Percentiles rank a stretch among this genome's conserved stretches.
Conservation (phyloP, 2,888 invertebrate species). For the Siphlonurus alternatus region DNA sequence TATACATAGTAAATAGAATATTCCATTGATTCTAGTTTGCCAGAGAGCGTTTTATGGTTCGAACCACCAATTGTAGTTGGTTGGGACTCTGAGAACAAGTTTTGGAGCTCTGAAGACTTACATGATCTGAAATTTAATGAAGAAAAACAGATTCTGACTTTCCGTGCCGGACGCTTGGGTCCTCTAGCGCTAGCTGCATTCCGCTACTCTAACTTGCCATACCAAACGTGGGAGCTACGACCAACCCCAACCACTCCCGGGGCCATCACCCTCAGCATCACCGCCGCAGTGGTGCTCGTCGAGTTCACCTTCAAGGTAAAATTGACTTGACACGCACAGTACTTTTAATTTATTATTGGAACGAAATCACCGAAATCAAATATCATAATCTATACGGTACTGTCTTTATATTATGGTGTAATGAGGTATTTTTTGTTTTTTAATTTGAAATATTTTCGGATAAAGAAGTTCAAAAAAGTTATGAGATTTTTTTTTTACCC, state of each 20-base stretch:
- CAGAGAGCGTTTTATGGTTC: constrained; percentile 54
- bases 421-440: too few species aligned
- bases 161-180: constrained; percentile 52
- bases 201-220: constrained; percentile 64
- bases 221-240: constrained; percentile 70
- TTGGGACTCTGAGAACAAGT: constrained; percentile 38
- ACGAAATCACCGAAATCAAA: too few species aligned
- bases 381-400: too few species aligned
- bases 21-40: constrained; percentile 38
- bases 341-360: too few species aligned
- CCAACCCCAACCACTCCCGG: constrained; percentile 31
- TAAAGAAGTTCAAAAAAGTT: neutral
- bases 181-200: constrained; percentile 56
- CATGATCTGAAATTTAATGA: constrained; percentile 72
- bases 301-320: constrained; percentile 34
- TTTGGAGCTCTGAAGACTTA: constrained; percentile 55
- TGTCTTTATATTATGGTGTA: too few species aligned
- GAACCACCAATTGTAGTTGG: constrained; percentile 56
- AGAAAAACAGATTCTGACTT: constrained; percentile 60
- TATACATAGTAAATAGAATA: neutral
- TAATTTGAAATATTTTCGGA: neutral
- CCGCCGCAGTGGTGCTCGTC: constrained; percentile 36
- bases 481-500: too few species aligned
- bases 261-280: constrained; percentile 30
- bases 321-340: too few species aligned